Base-by-base conservation (phyloP, 2,888 invertebrate species). In the Lingula anatina region DNA sequence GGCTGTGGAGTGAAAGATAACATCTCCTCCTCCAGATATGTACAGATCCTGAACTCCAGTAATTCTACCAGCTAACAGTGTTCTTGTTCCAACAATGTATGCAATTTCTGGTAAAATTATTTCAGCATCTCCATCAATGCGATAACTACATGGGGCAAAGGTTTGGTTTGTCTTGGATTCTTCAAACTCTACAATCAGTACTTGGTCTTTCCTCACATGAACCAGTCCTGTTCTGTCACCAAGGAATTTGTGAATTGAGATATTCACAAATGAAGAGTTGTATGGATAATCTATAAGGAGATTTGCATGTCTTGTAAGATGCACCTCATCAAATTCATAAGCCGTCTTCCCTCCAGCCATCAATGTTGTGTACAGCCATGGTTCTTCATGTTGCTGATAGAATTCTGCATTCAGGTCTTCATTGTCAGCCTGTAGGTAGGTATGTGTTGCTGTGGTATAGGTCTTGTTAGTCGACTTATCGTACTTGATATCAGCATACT, bases 401-500 rank as follows among this genome's bases (percentile, higher is more conserved):
- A 64, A 46, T 28, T 62, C 52, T 20, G 50, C 46, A 49, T 67
- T 66, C 38, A 60, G 45, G 43, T 67, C 53, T 42, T 58, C 59
- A 46, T 67, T 67, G 49, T 67, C 57, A 4, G 64, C 50, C 41
- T 61, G 57, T 4, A 67, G 44, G 20, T 62, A 48, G 43, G 54
- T 56, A 47, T 64, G 60, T 23, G 51, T 46, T 2, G 62, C 64
- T 25, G 53, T 51, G 3, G 36, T 40, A 24, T 42, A 44, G 5
- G 54, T 50, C 35, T 41, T 42, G 40, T 59, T 58, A 7, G 50
- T 51, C 1, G 40, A 31, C 25, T 38, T 39, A 46, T 63, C 56
- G 50, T 67, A 66, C 47, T 67, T 67, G 20, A 64, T 54, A 26
- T 65, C 65, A 9, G 63, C 61, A 51, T 67, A 67, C 50, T 64